A percentile compares a stretch with the other conserved stretches of the same genome.
These are phyloP conservation scores for Odontamblyopus lacepedii DNA, from an alignment of 2,797 vertebrate genomes.

Conservation along the genomic window DNA sequence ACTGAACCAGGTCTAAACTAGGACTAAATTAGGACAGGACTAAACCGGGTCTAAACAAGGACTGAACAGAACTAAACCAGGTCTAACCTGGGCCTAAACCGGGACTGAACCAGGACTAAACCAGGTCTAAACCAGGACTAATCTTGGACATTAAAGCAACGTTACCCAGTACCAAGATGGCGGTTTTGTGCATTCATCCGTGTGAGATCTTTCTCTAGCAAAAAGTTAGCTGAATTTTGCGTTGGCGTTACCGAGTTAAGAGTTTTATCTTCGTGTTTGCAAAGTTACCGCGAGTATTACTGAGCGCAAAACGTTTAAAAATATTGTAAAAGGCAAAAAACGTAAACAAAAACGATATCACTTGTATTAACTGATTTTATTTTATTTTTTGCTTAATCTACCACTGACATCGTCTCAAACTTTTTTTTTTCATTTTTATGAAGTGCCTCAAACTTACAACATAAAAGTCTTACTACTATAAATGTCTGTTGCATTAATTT, in stretches of 20 bases:
- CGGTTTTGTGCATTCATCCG: no score
- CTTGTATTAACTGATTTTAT: neutral
- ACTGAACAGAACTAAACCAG: no score
- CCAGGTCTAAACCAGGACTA: no score
- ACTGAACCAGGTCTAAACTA: no score
- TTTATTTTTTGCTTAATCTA: neutral
- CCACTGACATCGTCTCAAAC: neutral
- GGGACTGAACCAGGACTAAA: no score
- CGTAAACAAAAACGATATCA: neutral
- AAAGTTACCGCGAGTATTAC: neutral
- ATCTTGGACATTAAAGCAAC: no score
- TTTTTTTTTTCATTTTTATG: neutral
- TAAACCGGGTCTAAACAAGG: no score
- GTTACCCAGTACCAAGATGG: no score
- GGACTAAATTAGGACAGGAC: no score
- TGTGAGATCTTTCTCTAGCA: neutral
- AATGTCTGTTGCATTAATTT: neutral
- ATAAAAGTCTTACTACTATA: neutral
- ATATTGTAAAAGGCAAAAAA: neutral
- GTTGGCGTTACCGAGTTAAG: no score
- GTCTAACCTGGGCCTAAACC: no score
- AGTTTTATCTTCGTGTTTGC: neutral
- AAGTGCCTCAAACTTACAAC: neutral
- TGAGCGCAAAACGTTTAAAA: neutral
- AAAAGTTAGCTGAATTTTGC: neutral